Conservation (phyloP, 1,140 invertebrate genomes). For the Scaptomyza pallida region DNA sequence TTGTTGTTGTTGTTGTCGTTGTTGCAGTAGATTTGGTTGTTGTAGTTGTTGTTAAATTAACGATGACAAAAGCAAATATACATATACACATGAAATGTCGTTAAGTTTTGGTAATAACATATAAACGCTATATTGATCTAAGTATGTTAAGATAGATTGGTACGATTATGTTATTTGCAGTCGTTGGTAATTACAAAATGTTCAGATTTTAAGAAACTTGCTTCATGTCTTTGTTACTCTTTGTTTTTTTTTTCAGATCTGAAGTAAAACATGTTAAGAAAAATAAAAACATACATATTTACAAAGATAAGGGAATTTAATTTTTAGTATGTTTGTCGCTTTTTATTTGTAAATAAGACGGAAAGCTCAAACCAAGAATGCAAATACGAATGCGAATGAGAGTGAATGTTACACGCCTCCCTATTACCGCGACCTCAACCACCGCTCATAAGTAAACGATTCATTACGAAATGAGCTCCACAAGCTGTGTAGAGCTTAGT, state of each 20-base stretch:
- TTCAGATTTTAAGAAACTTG: conserved; percentile 29
- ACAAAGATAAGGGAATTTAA: not conserved
- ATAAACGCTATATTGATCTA: conserved; percentile 41
- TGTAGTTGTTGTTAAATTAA: conserved; percentile 18
- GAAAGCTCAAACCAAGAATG: conserved; percentile 1
- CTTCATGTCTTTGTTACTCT: conserved; percentile 21
- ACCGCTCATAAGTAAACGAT: conserved; percentile 42
- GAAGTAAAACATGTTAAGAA: not conserved
- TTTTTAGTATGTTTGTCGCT: not conserved
- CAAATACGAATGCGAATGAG: conserved; percentile 3
- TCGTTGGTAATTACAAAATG: conserved; percentile 76
- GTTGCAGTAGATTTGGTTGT: conserved; percentile 11
- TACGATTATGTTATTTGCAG: conserved; percentile 50
- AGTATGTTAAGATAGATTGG: conserved; percentile 48
- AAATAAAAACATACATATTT: not conserved
- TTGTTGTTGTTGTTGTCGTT: conserved; percentile 23
- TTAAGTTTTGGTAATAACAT: conserved; percentile 65
- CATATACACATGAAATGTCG: conserved; percentile 78
- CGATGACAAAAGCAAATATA: conserved; percentile 59
- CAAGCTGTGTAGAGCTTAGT: conserved; percentile 13
- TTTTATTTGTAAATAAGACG: not conserved
- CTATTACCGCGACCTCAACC: too few species aligned
- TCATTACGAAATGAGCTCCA: conserved; percentile 66
- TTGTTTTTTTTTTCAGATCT: not conserved
- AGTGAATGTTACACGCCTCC: conserved; percentile 1